Percentiles rank a stretch among this genome's conserved stretches.
phyloP scores from a whole-genome alignment of 53 echinoderm and acorn worm genomes.

The Holothuria scabra region DNA sequence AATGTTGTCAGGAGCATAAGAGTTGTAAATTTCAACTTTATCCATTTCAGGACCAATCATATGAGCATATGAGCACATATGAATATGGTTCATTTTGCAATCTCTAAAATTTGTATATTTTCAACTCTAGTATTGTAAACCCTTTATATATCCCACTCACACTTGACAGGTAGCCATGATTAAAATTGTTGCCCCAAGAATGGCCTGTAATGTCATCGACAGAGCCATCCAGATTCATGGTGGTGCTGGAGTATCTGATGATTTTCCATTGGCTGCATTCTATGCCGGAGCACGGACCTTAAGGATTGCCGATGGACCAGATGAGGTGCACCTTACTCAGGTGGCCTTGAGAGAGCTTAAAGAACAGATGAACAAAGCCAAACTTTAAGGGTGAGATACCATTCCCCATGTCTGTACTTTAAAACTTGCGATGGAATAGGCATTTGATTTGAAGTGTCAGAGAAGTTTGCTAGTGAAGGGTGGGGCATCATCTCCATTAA shows the following conservation, averaged over 20 bases:
- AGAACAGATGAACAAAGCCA: constrained; percentile 80
- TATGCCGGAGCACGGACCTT: constrained; percentile 77
- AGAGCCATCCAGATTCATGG: constrained; percentile 96
- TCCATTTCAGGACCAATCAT: too few relatives aligned
- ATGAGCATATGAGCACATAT: too few relatives aligned
- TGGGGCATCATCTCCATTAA: too few relatives aligned
- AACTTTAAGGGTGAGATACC: constrained; percentile 43
- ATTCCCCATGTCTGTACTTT: not conserved
- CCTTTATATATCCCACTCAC: too few relatives aligned
- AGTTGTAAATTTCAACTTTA: too few relatives aligned
- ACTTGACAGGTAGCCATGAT: constrained; percentile 90
- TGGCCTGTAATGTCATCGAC: constrained; percentile 77
- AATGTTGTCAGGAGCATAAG: too few relatives aligned
- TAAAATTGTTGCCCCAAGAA: constrained; percentile 86
- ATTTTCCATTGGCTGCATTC: constrained; percentile 75
- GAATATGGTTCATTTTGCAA: too few relatives aligned
- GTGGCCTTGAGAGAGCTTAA: constrained; percentile 80
- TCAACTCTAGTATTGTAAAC: too few relatives aligned
- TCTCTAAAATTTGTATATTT: too few relatives aligned
- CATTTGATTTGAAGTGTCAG: too few relatives aligned
- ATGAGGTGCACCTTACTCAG: constrained; percentile 91
- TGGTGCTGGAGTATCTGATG: constrained; percentile 84
- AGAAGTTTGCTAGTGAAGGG: too few relatives aligned
- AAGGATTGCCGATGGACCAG: constrained; percentile 97
- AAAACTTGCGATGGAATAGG: not conserved